A percentile compares a stretch with the other conserved stretches of the same genome.
These are phyloP conservation scores for Forbesichthys papilliferus DNA, from an alignment of 2,113 vertebrate species.

Conservation along the genomic window DNA sequence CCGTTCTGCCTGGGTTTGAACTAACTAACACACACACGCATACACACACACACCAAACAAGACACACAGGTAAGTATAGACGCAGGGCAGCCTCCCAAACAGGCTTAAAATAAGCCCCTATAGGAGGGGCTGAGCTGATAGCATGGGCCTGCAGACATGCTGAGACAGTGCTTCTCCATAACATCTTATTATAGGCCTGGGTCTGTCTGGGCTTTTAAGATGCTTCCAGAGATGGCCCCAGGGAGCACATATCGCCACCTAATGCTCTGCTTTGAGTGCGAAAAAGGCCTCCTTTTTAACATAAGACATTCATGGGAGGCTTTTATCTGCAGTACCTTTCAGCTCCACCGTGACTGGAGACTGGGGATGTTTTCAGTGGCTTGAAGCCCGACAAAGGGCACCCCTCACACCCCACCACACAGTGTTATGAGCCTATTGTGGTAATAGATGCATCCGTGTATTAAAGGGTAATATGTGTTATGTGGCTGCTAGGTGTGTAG, in stretches of 20 bases:
- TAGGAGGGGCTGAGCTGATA: slow-evolving; percentile 51
- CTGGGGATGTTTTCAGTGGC: slow-evolving; percentile 1
- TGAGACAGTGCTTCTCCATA: slow-evolving; percentile 59
- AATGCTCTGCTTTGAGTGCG: slow-evolving; percentile 26
- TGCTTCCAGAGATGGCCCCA: slow-evolving; percentile 56
- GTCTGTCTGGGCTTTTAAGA: slow-evolving; percentile 67
- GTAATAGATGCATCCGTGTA: background rate
- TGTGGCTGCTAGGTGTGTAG: background rate
- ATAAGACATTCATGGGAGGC: background rate
- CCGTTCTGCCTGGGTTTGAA: slow-evolving; percentile 18
- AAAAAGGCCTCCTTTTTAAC: slow-evolving; percentile 7
- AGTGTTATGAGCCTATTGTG: background rate
- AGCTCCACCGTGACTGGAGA: background rate
- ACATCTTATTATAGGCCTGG: slow-evolving; percentile 66
- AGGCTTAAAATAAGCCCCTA: slow-evolving; percentile 62
- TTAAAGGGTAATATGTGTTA: no score
- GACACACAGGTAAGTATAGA: slow-evolving; percentile 58
- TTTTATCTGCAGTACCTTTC: background rate
- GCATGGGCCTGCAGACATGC: slow-evolving; percentile 35
- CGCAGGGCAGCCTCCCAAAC: slow-evolving; percentile 52
- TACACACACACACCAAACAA: slow-evolving; percentile 32
- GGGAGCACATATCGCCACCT: slow-evolving; percentile 47
- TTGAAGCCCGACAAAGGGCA: background rate
- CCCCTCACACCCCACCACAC: background rate
- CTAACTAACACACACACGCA: slow-evolving; percentile 9